Evolutionary conservation across 2,888 invertebrate species (phyloP).

Genomic region (Mythimna ferrago): DNA sequence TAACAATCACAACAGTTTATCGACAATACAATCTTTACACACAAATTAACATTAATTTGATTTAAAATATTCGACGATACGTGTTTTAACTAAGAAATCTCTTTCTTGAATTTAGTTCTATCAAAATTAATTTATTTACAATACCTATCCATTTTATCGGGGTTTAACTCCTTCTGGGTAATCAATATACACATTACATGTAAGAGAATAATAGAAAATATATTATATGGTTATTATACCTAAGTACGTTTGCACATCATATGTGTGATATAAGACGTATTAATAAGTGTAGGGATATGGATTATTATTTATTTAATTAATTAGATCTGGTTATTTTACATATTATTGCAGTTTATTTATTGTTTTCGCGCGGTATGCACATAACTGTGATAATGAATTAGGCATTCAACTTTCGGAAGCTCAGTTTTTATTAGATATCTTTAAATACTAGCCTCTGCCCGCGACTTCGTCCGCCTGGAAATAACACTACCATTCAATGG

Average conservation of each 20-base stretch:
- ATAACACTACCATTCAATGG: not conserved
- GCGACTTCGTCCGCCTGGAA: not conserved
- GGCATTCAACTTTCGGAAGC: slow-evolving; percentile 60
- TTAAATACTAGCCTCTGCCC: slow-evolving; percentile 8
- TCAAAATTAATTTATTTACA: slow-evolving; percentile 84
- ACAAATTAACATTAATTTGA: slow-evolving; percentile 78
- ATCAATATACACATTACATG: slow-evolving; percentile 76
- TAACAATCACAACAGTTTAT: slow-evolving; percentile 90
- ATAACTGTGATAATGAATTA: slow-evolving; percentile 45
- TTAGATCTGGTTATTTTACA: slow-evolving; percentile 31
- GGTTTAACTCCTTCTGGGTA: slow-evolving; percentile 88
- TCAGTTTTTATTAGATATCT: slow-evolving; percentile 42
- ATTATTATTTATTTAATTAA: slow-evolving; percentile 26
- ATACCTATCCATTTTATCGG: slow-evolving; percentile 79
- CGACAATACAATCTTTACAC: slow-evolving; percentile 85
- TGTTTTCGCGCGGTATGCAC: slow-evolving; percentile 29
- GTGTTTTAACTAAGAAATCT: slow-evolving; percentile 71
- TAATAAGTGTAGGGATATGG: slow-evolving; percentile 54
- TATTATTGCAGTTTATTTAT: slow-evolving; percentile 36
- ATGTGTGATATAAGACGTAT: slow-evolving; percentile 69
- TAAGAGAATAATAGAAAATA: slow-evolving; percentile 80
- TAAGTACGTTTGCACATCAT: slow-evolving; percentile 78
- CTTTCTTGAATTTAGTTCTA: slow-evolving; percentile 76
- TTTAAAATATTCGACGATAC: slow-evolving; percentile 78
- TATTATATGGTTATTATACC: slow-evolving; percentile 66